phyloP scores from a whole-genome alignment of 2,888 invertebrate genomes.

The Nomada lathburiana region DNA sequence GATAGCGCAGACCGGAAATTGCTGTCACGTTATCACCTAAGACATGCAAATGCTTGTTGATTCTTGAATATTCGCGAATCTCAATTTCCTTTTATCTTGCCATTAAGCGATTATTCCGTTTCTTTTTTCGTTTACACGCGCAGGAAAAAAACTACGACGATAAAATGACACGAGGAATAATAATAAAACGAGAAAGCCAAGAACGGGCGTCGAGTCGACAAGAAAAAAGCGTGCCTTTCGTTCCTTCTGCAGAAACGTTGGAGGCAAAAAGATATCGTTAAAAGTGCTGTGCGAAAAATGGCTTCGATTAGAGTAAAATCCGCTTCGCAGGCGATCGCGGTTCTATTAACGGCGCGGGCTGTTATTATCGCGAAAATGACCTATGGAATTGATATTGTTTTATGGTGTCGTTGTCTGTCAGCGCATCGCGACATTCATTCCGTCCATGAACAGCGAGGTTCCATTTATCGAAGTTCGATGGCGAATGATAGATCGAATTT shows the following conservation, averaged over 20 bases:
- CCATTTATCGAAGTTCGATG: neutral
- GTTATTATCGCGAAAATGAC: constrained; percentile 31
- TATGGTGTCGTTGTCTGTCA: constrained; percentile 43
- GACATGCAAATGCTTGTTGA: constrained; percentile 10
- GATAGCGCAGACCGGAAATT: neutral
- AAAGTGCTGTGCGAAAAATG: constrained; percentile 34
- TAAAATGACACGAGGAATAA: neutral
- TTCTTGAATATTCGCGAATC: neutral
- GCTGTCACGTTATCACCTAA: constrained; percentile 8
- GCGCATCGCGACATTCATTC: constrained; percentile 27
- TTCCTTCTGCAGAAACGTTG: neutral
- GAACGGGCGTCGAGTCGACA: constrained; percentile 32
- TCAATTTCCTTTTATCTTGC: neutral
- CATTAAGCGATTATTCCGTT: neutral
- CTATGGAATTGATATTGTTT: constrained; percentile 42
- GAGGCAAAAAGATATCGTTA: constrained; percentile 25
- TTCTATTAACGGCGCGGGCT: constrained; percentile 24
- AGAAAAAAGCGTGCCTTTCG: constrained; percentile 46
- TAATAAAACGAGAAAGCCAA: neutral
- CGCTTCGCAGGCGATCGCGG: constrained; percentile 23
- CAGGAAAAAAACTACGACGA: neutral
- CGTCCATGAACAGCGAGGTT: neutral
- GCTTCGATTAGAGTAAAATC: constrained; percentile 9
- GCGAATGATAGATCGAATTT: constrained; percentile 7
- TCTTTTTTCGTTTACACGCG: too few relatives aligned